Base-by-base conservation (phyloP, 2,888 invertebrate genomes). In the Salticus scenicus region DNA sequence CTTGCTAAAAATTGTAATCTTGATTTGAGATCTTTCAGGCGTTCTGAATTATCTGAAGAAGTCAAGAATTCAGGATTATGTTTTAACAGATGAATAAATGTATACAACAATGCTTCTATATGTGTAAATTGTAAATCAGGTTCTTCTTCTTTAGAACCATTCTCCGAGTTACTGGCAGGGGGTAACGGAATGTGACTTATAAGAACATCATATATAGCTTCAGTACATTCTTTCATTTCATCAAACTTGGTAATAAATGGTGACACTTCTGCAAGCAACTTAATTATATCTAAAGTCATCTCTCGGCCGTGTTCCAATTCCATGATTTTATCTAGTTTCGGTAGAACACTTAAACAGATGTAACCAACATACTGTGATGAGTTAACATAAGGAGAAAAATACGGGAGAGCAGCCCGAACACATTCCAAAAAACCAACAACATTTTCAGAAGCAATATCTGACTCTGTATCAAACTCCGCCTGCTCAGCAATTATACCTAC, bases 81-180 rank as follows among this genome's bases (percentile, higher is more conserved):
- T 88, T 95, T 94, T 76, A 95, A 96, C 67, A 98, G 91, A 77
- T 95, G 95, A 90, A 94, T 94, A 89, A 94, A 93, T 20, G 93
- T 91, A 90, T 93, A 98, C 89, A 98, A 93, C 42, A 98, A 93
- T 92, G 97, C 97, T 92, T 98, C 98, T 1, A 98, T 96, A 90
- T 96, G 95, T 47, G 98, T 96, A 90, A 98, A 98, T 91, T 98
- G 95, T 71, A 98, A 93, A 86, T 96, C 95, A n/a, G 97, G 97
- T 88, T 94, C 94, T 66, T 94, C 91, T 42, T 88, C 92, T 57
- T 92, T 28, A 2, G 66, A 69, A 78, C 20, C 86, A 64, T 89
- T 88, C 41, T 90, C 92, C 37, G 92, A 91, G 79, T 92, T 91
- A 89, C 93, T 93, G 33, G 91, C 89, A 37, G 91, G 89, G 24